Evolutionary conservation across 2,888 invertebrate species (phyloP), one percentile per base, ranked within the genome.

Genomic region (Globia sparganii): DNA sequence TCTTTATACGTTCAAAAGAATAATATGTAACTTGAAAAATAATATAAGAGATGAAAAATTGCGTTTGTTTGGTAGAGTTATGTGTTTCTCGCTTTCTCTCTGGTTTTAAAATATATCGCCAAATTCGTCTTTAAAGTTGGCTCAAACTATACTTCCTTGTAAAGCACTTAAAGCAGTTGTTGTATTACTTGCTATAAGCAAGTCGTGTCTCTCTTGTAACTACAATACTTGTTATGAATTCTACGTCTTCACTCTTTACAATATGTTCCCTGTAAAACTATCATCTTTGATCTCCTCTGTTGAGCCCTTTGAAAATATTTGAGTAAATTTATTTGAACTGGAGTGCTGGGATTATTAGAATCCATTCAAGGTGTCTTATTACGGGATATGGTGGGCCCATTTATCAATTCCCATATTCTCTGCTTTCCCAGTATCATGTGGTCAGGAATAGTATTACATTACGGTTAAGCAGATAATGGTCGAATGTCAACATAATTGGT

Each of bases 1-100:
- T 76, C 58, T 72, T 53, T 72, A 78, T 76, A 77, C 58, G 49
- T 80, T 81, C 66, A 58, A 77, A 81, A 79, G 83, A 78, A 87
- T 73, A 85, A 70, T 49, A 37, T 74, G 81, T 89, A 88, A 87
- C 85, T 75, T 87, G 84, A 81, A 87, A 90, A 90, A 91, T 89
- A 89, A 91, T 89, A 87, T 88, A 80, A 80, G 61, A 75, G 78
- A 87, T 92, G 91, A 92, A 88, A 90, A 90, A 92, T 92, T 88
- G 87, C 88, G 88, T 91, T 91, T 91, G 90, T 91, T 90, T 91
- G 89, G 80, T 75, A 82, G 81, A 88, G 85, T 88, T 87, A 84
- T 81, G 78, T 81, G 28, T 72, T 86, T 84, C 80, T 75, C 80
- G 76, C 72, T 84, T 69, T 74, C 40, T 11, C 59, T 64, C 65